Conservation (phyloP, 2,888 invertebrate species). For the Thelaira solivaga region DNA sequence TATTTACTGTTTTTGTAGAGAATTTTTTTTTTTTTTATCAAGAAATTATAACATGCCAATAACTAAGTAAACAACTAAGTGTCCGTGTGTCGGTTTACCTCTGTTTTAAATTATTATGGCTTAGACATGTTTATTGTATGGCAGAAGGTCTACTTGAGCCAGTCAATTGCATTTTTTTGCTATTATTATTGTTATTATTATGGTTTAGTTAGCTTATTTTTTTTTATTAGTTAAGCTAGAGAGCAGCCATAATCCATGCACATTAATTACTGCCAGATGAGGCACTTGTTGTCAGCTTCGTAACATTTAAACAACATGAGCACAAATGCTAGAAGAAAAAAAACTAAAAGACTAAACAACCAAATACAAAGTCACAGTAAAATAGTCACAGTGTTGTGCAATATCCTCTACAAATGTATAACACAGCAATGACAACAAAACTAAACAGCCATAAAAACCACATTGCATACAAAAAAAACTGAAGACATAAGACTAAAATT, state of each 20-base stretch:
- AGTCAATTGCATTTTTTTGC: slow-evolving; percentile 45
- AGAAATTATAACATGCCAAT: slow-evolving; percentile 45
- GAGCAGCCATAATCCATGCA: slow-evolving; percentile 52
- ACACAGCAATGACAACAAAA: slow-evolving; percentile 29
- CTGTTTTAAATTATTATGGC: slow-evolving; percentile 23
- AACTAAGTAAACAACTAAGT: too few species aligned
- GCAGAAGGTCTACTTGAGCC: slow-evolving; percentile 50
- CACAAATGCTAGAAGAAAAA: slow-evolving; percentile 27
- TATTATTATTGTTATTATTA: too few species aligned
- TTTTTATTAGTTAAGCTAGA: not conserved
- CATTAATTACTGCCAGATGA: slow-evolving; percentile 61
- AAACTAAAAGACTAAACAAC: slow-evolving; percentile 52
- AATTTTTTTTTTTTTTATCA: slow-evolving; percentile 9
- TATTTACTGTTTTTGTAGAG: too few species aligned
- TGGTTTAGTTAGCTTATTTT: too few species aligned
- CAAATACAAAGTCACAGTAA: slow-evolving; percentile 58
- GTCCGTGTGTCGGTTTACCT: not conserved
- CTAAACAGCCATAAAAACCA: slow-evolving; percentile 5
- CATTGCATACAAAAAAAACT: slow-evolving; percentile 13
- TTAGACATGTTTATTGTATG: slow-evolving; percentile 29
- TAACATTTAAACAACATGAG: slow-evolving; percentile 49
- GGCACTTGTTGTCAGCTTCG: slow-evolving; percentile 57
- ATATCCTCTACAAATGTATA: slow-evolving; percentile 59
- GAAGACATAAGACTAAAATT: slow-evolving; percentile 37
- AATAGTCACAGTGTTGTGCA: slow-evolving; percentile 63